A percentile compares a stretch with the other conserved stretches of the same genome.
These are phyloP conservation scores for Aleiodes leptofemur DNA, from an alignment of 2,888 invertebrate species.

Conservation along the genomic window DNA sequence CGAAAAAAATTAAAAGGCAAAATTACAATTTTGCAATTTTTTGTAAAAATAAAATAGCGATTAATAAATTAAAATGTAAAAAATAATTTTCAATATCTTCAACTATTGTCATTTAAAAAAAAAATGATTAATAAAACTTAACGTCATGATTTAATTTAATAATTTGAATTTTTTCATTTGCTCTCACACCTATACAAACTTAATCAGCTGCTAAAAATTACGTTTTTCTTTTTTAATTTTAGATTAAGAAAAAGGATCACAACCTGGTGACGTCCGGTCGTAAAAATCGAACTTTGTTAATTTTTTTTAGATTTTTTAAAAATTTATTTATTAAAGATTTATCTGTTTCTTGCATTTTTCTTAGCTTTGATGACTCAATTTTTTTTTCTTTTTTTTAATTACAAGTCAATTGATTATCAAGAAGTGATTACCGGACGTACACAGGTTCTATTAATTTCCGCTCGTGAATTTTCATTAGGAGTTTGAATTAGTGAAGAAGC, in stretches of 20 bases:
- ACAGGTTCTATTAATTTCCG: constrained; percentile 28
- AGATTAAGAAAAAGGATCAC: constrained; percentile 34
- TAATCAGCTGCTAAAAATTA: constrained; percentile 34
- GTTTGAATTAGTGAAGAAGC: constrained; percentile 39
- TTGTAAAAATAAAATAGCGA: neutral
- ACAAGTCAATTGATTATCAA: constrained; percentile 1
- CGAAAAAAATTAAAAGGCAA: no score
- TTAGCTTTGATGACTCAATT: constrained; percentile 32
- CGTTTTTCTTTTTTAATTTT: constrained; percentile 1
- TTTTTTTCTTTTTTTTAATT: constrained; percentile 10
- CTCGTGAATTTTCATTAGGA: constrained; percentile 17
- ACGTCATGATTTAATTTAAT: constrained; percentile 16
- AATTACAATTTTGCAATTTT: no score
- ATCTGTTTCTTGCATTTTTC: neutral
- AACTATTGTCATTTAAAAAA: constrained; percentile 36
- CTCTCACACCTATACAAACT: constrained; percentile 35
- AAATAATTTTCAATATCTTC: constrained; percentile 43
- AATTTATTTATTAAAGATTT: constrained; percentile 28
- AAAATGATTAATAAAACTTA: constrained; percentile 38
- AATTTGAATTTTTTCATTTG: constrained; percentile 13
- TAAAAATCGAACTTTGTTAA: constrained; percentile 40
- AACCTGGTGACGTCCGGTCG: constrained; percentile 16
- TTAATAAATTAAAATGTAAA: constrained; percentile 38
- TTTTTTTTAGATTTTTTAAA: constrained; percentile 32
- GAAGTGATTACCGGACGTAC: constrained; percentile 22